These are phyloP conservation scores for Vombatus ursinus DNA, from an alignment of 2,113 vertebrate species.

Conservation along the genomic window DNA sequence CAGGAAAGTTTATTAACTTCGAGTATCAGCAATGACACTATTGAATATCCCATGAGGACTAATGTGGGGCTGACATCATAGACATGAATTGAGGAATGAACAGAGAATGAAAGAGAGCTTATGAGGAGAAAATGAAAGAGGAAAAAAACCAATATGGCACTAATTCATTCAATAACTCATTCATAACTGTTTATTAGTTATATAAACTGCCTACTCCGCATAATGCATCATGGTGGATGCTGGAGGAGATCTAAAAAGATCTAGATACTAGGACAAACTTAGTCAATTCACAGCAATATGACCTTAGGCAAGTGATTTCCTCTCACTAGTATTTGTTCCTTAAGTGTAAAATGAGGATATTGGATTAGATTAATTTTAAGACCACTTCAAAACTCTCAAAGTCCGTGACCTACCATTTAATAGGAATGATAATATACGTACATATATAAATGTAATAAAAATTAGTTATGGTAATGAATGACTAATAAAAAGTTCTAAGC, in stretches of 20 bases:
- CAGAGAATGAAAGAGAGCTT: background rate
- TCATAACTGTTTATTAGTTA: background rate
- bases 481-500: background rate
- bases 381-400: background rate
- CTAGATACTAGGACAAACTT: background rate
- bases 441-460: background rate
- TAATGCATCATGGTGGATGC: background rate
- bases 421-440: background rate
- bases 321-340: background rate
- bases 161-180: background rate
- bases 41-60: background rate
- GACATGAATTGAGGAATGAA: background rate
- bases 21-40: background rate
- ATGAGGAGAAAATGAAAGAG: background rate
- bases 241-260: background rate
- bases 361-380: background rate
- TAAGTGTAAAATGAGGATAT: background rate
- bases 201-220: no score
- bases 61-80: background rate
- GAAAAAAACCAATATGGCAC: background rate
- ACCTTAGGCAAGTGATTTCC: background rate
- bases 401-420: background rate
- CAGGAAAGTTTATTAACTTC: background rate
- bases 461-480: background rate
- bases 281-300: background rate